Evolutionary conservation across 2,888 invertebrate genomes (phyloP).

Genomic region (Choristoneura rosaceana): DNA sequence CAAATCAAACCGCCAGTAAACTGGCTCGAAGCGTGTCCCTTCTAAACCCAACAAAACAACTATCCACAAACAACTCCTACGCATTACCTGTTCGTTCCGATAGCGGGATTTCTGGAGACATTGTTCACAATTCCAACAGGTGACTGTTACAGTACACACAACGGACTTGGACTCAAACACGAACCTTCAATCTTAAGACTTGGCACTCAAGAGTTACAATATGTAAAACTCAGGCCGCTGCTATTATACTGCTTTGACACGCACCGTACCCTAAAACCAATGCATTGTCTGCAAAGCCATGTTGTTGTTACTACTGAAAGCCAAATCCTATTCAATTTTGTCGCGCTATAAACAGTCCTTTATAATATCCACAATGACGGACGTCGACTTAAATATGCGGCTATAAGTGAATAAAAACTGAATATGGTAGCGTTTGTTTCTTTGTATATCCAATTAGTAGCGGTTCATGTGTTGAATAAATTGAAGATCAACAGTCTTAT

Average conservation of each 20-base stretch:
- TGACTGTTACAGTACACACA: constrained; percentile 65
- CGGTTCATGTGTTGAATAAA: constrained; percentile 10
- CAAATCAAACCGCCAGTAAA: constrained; percentile 20
- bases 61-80: constrained; percentile 43
- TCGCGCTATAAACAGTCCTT: constrained; percentile 24
- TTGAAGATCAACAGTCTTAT: not conserved
- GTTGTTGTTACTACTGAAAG: constrained; percentile 34
- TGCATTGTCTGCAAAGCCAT: constrained; percentile 35
- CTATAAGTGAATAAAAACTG: constrained; percentile 11
- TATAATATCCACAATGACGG: constrained; percentile 25
- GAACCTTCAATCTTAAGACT: constrained; percentile 9
- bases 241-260: constrained; percentile 28
- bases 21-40: constrained; percentile 17
- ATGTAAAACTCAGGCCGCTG: not conserved
- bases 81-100: constrained; percentile 59
- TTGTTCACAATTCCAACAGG: constrained; percentile 70
- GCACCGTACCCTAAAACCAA: constrained; percentile 28
- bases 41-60: constrained; percentile 22
- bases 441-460: not conserved
- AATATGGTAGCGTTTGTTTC: constrained; percentile 12
- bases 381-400: constrained; percentile 10
- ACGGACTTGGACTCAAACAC: constrained; percentile 43
- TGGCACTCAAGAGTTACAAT: constrained; percentile 12
- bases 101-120: constrained; percentile 66
- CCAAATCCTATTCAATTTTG: constrained; percentile 32